These are phyloP conservation scores for Drymodes brunneopygia DNA, from an alignment of 2,113 vertebrate species.

Conservation along the genomic window DNA sequence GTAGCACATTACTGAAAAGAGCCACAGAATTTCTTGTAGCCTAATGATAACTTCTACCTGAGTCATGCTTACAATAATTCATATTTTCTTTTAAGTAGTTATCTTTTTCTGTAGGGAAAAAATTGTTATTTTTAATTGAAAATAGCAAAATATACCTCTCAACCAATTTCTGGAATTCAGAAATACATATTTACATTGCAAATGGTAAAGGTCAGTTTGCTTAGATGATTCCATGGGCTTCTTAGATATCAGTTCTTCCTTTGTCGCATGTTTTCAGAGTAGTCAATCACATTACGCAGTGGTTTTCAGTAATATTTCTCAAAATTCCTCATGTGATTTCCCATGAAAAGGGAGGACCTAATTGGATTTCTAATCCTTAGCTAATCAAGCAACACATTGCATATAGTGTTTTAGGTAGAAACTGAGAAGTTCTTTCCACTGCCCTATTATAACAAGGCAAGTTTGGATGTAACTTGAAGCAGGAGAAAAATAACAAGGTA, in stretches of 20 bases:
- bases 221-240: not conserved
- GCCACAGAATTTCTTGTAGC: not conserved
- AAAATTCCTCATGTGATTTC: constrained; percentile 75
- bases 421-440: constrained; percentile 85
- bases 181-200: not conserved
- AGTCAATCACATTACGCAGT: constrained; percentile 65
- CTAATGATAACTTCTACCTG: not conserved
- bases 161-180: not conserved
- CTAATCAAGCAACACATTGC: constrained; percentile 79
- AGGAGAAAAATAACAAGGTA: constrained; percentile 79
- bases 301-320: constrained; percentile 74
- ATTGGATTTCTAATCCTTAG: constrained; percentile 87
- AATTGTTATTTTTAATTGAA: not conserved
- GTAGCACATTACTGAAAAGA: not conserved
- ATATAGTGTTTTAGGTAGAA: constrained; percentile 79
- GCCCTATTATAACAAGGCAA: constrained; percentile 71
- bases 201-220: not conserved
- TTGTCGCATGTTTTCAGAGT: constrained; percentile 60
- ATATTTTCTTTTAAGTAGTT: not conserved
- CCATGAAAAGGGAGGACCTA: constrained; percentile 73
- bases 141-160: not conserved
- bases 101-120: not conserved
- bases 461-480: constrained; percentile 89
- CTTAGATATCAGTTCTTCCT: constrained; percentile 57
- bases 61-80: not conserved